Percentiles rank a stretch among this genome's conserved stretches.
These are phyloP conservation scores for Oreotragus oreotragus DNA, from an alignment of 2,113 vertebrate genomes.

Conservation along the genomic window DNA sequence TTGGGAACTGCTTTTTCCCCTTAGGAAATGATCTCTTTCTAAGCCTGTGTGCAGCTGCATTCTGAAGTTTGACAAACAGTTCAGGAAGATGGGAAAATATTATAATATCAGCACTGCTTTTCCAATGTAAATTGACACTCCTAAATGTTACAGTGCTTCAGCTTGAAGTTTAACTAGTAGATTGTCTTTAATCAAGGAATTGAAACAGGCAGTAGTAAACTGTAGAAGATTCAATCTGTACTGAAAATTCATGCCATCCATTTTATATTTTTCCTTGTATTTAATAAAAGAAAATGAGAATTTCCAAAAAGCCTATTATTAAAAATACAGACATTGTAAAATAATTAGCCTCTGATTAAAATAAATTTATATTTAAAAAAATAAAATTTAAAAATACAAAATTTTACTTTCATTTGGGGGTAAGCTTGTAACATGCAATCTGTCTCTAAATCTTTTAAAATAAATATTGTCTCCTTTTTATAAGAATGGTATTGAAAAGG, in stretches of 20 bases:
- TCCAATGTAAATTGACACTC: constrained; percentile 10
- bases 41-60: not conserved
- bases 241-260: not conserved
- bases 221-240: not conserved
- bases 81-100: constrained; percentile 23
- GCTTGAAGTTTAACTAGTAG: not conserved
- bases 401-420: not conserved
- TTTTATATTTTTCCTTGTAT: not conserved
- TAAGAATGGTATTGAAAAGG: not conserved
- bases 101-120: not conserved
- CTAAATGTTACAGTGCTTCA: not conserved
- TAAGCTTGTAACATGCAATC: not conserved
- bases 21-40: not conserved
- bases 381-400: not conserved
- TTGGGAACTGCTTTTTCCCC: constrained; percentile 21
- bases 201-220: not conserved
- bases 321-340: not conserved
- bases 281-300: not conserved
- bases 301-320: not conserved
- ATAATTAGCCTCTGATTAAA: too few species aligned
- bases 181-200: not conserved
- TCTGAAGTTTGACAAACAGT: constrained; percentile 43
- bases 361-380: too few species aligned
- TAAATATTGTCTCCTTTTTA: not conserved
- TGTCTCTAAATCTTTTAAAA: not conserved